Evolutionary conservation across 1,140 invertebrate genomes (phyloP), one percentile per base, ranked within the genome.

Genomic region (Apocrypta bakeri): DNA sequence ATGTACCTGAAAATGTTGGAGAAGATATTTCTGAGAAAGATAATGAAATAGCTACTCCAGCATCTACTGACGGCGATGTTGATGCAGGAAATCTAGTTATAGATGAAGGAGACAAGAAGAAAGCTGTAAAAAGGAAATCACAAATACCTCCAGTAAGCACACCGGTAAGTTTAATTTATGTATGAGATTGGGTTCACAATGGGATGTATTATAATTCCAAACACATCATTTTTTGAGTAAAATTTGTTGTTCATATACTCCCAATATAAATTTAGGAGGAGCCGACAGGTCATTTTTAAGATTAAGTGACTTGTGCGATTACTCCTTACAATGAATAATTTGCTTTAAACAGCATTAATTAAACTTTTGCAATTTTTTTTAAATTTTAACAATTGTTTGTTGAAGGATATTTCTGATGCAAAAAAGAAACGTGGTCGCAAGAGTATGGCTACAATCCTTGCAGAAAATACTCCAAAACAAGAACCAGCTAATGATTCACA

Each of bases 81-180:
- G 93, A 94, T 75, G 88, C 89, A 31, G 92, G 93, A 24, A 91
- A 92, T 25, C 84, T 95, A 31, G 89, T 94, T n/a, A 94, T 95
- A 79, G 94, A 95, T 84, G 94, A 94, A 88, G 92, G 92, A 61
- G 93, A 94, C 25, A 90, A 90, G 69, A 92, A 92, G 71, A 92
- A 91, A 74, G 73, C 86, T 9, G 11, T 90, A 3, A 92, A 92
- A 81, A 88, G 89, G 31, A 92, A 90, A 85, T 73, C 88, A n/a
- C 40, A 85, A 8, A 79, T 86, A 21, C 27, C 63, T 48, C 78
- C 86, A 27, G 48, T 87, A 64, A 88, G 85, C 33, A 90, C 86
- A 66, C 83, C 88, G 40, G 90, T 91, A 85, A 88, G 87, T 86
- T 83, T 33, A 74, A 78, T 79, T 71, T 61, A 1, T 66, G 76